Percentiles rank a stretch among this genome's conserved stretches.
Evolutionary conservation across 2,113 vertebrate genomes (phyloP).

Genomic region (Oplegnathus fasciatus): DNA sequence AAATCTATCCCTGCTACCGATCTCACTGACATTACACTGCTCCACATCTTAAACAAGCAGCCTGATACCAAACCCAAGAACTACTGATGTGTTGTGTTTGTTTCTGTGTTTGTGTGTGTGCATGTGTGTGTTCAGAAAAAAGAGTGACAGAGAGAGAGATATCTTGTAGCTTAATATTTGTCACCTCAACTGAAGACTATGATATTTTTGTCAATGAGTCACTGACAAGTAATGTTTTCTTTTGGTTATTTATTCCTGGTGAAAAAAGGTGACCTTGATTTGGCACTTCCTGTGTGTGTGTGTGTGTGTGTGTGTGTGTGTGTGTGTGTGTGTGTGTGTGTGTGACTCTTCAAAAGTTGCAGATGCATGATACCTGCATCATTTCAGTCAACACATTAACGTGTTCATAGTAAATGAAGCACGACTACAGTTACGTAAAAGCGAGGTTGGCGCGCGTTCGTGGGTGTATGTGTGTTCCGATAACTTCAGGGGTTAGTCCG

Average conservation of each 20-base stretch:
- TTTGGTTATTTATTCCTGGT: slow-evolving; percentile 11
- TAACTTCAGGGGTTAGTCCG: slow-evolving; percentile 46
- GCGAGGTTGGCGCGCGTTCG: background rate
- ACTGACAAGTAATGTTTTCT: slow-evolving; percentile 6
- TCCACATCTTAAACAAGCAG: slow-evolving; percentile 63
- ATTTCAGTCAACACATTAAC: background rate
- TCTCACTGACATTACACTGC: slow-evolving; percentile 72
- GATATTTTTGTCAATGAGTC: slow-evolving; percentile 29
- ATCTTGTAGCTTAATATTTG: slow-evolving; percentile 7
- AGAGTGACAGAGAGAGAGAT: background rate
- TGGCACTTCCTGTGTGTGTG: background rate
- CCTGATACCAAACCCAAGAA: slow-evolving; percentile 27
- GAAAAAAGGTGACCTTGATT: slow-evolving; percentile 11
- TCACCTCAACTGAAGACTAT: slow-evolving; percentile 15
- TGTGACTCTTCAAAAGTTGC: background rate
- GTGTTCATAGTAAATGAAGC: background rate
- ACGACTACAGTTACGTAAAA: background rate
- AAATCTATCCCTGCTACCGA: slow-evolving; percentile 78
- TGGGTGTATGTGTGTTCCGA: background rate
- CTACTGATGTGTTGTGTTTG: slow-evolving; percentile 43
- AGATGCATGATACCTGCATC: background rate
- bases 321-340: background rate
- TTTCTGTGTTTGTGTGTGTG: slow-evolving; percentile 4
- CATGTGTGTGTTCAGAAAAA: background rate
- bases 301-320: background rate